Conservation (phyloP, 2,888 invertebrate species). For the Drosophila putrida region DNA sequence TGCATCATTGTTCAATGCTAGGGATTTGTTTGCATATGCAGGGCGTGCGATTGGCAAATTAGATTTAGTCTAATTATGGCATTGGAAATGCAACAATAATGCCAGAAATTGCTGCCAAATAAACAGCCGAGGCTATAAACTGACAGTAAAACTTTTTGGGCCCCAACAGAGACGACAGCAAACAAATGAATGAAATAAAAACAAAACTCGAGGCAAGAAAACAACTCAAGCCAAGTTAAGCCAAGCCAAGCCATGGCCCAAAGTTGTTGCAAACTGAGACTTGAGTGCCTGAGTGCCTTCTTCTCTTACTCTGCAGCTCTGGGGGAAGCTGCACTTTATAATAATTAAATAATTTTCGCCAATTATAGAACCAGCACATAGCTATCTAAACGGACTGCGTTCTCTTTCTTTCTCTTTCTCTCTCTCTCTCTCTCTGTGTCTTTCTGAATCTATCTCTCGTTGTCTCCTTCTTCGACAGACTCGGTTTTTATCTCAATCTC, state of each 20-base stretch:
- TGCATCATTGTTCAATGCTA: slow-evolving; percentile 52
- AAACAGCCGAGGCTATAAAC: slow-evolving; percentile 33
- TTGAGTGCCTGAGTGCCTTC: not conserved
- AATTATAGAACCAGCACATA: slow-evolving; percentile 64
- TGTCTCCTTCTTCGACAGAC: not conserved
- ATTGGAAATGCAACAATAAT: slow-evolving; percentile 66
- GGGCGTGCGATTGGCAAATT: slow-evolving; percentile 68
- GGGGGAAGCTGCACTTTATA: slow-evolving; percentile 69
- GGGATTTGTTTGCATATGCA: slow-evolving; percentile 46
- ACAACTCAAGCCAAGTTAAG: slow-evolving; percentile 20
- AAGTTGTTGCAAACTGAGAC: slow-evolving; percentile 30
- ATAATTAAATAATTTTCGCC: slow-evolving; percentile 79
- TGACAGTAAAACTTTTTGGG: slow-evolving; percentile 42
- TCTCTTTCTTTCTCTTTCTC: not conserved
- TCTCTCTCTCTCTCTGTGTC: not conserved
- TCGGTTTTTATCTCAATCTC: slow-evolving; percentile 12
- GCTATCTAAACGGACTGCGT: slow-evolving; percentile 46
- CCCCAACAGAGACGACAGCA: slow-evolving; percentile 25
- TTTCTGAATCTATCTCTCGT: slow-evolving; percentile 3
- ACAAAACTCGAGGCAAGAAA: slow-evolving; percentile 44
- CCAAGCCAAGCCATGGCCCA: slow-evolving; percentile 16
- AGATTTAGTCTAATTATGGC: slow-evolving; percentile 76
- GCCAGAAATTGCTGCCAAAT: slow-evolving; percentile 34
- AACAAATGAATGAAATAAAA: slow-evolving; percentile 43
- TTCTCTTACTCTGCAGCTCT: not conserved